Evolutionary conservation across 1,140 invertebrate genomes (phyloP).

Genomic region (Charaxes varanes): DNA sequence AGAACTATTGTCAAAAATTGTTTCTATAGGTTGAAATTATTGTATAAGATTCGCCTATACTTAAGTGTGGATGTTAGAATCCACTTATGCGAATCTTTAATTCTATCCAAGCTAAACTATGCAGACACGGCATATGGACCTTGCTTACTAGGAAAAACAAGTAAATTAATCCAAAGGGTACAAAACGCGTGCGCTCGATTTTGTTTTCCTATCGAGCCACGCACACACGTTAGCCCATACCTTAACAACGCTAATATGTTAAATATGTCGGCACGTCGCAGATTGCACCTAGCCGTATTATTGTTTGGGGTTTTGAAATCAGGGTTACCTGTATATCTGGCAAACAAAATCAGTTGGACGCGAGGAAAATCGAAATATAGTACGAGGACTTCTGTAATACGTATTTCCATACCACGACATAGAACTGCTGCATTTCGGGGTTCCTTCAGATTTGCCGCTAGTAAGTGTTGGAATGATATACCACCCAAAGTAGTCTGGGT

Average conservation of each 20-base stretch:
- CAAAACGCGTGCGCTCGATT: too few species aligned
- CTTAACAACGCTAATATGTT: not conserved
- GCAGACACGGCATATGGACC: not conserved
- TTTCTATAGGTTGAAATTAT: not conserved
- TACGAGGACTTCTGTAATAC: not conserved
- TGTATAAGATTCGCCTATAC: not conserved
- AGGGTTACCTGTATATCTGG: not conserved
- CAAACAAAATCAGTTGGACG: not conserved
- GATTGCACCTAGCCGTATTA: not conserved
- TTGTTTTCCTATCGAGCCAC: slow-evolving; percentile 9
- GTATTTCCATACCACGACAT: not conserved
- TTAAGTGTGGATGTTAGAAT: not conserved
- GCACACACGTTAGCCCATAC: slow-evolving; percentile 13
- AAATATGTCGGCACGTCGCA: not conserved
- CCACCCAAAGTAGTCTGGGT: not conserved
- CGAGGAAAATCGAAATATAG: not conserved
- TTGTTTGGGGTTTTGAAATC: slow-evolving; percentile 1
- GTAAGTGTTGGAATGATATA: too few species aligned
- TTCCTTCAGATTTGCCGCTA: too few species aligned
- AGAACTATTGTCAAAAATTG: not conserved
- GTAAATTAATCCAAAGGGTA: too few species aligned
- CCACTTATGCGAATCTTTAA: too few species aligned
- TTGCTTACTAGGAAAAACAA: too few species aligned
- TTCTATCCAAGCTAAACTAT: not conserved
- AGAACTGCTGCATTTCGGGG: not conserved